Conservation (phyloP, 2,797 vertebrate genomes). For the Ctenosaura bakeri region DNA sequence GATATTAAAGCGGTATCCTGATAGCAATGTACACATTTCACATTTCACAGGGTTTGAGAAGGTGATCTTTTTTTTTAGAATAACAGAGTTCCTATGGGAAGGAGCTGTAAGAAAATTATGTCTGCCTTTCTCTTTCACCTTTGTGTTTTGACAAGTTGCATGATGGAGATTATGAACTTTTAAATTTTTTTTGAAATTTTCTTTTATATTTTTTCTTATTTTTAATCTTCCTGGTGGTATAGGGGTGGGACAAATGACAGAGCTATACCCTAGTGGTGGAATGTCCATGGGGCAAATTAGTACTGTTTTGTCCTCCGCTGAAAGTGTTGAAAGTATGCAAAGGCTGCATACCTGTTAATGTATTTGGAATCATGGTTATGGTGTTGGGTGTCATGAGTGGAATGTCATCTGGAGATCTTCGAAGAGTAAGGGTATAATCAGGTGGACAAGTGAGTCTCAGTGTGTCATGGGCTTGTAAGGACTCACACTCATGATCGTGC, state of each 20-base stretch:
- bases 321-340: constrained; percentile 97
- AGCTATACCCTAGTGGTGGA: constrained; percentile 98
- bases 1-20: constrained; percentile 81
- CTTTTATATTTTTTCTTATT: constrained; percentile 7
- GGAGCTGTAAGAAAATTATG: constrained; percentile 86
- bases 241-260: constrained; percentile 30
- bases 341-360: constrained; percentile 92
- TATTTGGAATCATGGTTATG: constrained; percentile 97
- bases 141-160: constrained; percentile 61
- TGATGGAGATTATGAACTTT: constrained; percentile 71
- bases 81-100: constrained; percentile 77
- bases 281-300: constrained; percentile 94
- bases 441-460: constrained; percentile 92
- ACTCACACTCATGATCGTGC: constrained; percentile 91
- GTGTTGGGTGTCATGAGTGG: constrained; percentile 95
- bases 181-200: constrained; percentile 56
- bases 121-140: constrained; percentile 74
- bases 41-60: constrained; percentile 89
- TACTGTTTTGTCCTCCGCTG: constrained; percentile 94
- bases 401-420: constrained; percentile 93
- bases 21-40: constrained; percentile 84
- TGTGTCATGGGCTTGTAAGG: constrained; percentile 89
- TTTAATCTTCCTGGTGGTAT: constrained; percentile 67
- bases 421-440: constrained; percentile 94
- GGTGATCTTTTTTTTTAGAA: constrained; percentile 70